Evolutionary conservation across 2,888 invertebrate genomes (phyloP).

Genomic region (Stomorhina lunata): DNA sequence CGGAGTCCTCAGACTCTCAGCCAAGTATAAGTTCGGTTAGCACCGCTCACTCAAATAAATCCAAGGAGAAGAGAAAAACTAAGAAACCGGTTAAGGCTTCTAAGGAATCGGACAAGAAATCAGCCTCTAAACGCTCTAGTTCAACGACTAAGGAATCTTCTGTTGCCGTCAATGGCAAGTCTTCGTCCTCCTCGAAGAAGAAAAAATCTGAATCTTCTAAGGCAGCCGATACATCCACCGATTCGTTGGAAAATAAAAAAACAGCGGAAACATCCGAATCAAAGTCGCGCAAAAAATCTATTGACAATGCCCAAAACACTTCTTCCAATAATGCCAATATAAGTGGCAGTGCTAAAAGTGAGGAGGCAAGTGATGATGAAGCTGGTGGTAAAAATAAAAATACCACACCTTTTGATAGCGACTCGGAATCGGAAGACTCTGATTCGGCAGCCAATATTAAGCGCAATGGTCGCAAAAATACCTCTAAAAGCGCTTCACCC

Average conservation of each 20-base stretch:
- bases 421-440: constrained; percentile 76
- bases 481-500: constrained; percentile 67
- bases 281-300: constrained; percentile 67
- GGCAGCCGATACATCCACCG: constrained; percentile 11
- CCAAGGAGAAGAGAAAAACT: constrained; percentile 68
- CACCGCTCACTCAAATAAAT: constrained; percentile 82
- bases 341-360: constrained; percentile 69
- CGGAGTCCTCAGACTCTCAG: constrained; percentile 83
- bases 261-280: constrained; percentile 20
- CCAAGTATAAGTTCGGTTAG: constrained; percentile 90
- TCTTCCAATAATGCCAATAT: constrained; percentile 58
- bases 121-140: constrained; percentile 69
- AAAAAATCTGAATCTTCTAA: constrained; percentile 55
- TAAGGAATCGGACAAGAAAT: constrained; percentile 70
- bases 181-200: constrained; percentile 66
- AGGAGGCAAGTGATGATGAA: constrained; percentile 74
- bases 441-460: constrained; percentile 77
- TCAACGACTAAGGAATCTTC: constrained; percentile 65
- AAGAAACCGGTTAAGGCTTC: constrained; percentile 76
- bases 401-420: constrained; percentile 70
- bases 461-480: constrained; percentile 73
- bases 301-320: constrained; percentile 41
- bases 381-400: constrained; percentile 68
- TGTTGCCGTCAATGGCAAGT: constrained; percentile 71
- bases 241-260: constrained; percentile 52